Evolutionary conservation across 2,797 vertebrate species (phyloP).

Genomic region (Rhabdophis nuchalis): DNA sequence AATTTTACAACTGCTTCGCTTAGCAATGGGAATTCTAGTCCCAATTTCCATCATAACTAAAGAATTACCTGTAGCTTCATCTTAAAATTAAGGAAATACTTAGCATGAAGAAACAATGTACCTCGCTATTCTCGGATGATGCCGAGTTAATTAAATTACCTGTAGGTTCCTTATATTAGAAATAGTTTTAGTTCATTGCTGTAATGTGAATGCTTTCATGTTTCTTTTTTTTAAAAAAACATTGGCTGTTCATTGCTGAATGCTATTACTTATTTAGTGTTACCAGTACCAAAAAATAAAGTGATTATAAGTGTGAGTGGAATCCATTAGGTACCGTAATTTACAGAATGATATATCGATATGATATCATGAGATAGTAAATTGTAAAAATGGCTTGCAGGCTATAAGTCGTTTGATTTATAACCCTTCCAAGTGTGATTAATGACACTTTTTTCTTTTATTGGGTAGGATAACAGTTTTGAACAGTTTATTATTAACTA

Average conservation of each 20-base stretch:
- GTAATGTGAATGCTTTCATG: not conserved
- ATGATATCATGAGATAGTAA: not conserved
- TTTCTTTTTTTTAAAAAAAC: not conserved
- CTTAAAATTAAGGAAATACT: not conserved
- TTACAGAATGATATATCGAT: not conserved
- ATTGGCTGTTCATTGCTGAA: not conserved
- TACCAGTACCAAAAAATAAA: not conserved
- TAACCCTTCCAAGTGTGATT: not conserved
- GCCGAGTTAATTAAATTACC: constrained; percentile 8
- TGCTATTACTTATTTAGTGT: not conserved
- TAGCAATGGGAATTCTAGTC: no score
- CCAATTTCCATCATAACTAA: not conserved
- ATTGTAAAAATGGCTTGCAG: not conserved
- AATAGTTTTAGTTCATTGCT: not conserved
- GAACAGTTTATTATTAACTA: constrained; percentile 99
- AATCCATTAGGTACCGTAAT: not conserved
- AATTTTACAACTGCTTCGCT: no score
- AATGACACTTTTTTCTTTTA: constrained; percentile 14
- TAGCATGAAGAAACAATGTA: not conserved
- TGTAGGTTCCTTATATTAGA: not conserved
- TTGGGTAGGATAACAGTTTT: constrained; percentile 93
- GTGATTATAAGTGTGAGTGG: not conserved
- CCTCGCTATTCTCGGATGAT: constrained; percentile 13
- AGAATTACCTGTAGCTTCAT: not conserved
- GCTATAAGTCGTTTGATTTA: not conserved